These are phyloP conservation scores for Drosophila ficusphila DNA, from an alignment of 1,140 invertebrate genomes.

Conservation along the genomic window DNA sequence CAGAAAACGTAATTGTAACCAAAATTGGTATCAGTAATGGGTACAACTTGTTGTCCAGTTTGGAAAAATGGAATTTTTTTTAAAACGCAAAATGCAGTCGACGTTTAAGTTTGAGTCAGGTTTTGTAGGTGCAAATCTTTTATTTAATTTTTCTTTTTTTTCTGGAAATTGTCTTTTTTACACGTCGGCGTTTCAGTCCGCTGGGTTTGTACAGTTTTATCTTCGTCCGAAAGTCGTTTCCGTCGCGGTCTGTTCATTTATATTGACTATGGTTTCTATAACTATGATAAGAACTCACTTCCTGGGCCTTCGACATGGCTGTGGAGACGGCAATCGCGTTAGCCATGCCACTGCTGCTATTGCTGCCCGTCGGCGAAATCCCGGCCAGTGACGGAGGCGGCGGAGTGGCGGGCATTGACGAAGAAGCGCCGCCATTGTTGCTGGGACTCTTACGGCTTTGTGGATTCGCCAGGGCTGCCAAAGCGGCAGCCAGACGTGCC, in stretches of 20 bases:
- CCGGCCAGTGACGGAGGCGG: conserved; percentile 63
- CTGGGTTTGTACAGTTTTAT: conserved; percentile 24
- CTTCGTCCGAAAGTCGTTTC: conserved; percentile 17
- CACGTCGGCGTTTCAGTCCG: conserved; percentile 30
- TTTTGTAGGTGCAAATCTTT: conserved; percentile 3
- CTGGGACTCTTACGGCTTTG: conserved; percentile 60
- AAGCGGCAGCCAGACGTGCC: conserved; percentile 59
- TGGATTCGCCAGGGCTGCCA: conserved; percentile 75
- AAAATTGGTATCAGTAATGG: conserved; percentile 18
- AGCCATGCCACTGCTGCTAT: conserved; percentile 52
- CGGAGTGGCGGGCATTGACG: conserved; percentile 66
- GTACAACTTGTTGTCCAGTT: conserved; percentile 33
- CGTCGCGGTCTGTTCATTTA: conserved; percentile 63
- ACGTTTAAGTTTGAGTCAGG: conserved; percentile 22
- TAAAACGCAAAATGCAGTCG: conserved; percentile 50
- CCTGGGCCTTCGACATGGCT: conserved; percentile 83
- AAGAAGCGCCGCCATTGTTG: conserved; percentile 39
- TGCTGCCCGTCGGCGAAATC: conserved; percentile 71
- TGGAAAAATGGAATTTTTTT: conserved; percentile 67
- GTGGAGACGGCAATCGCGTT: conserved; percentile 77
- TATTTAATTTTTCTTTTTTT: conserved; percentile 12
- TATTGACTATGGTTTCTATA: conserved; percentile 84
- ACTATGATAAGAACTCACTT: conserved; percentile 84
- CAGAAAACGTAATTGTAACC: conserved; percentile 17
- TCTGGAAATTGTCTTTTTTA: conserved; percentile 43